Conservation (phyloP, 1,140 invertebrate genomes). For the Trinorchestia longiramus region DNA sequence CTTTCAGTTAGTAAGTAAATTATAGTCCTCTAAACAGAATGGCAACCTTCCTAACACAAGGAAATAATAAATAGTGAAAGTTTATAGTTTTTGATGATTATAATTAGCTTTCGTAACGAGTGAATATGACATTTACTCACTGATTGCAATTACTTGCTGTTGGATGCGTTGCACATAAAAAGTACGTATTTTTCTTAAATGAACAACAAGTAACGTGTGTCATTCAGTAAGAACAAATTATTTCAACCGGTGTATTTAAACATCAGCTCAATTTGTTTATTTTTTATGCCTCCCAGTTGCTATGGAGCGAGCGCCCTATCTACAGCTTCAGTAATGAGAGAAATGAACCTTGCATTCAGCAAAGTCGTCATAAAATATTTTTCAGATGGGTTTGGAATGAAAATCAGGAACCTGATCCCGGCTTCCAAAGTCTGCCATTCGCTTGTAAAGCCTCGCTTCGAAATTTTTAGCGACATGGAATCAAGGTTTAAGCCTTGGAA, state of each 20-base stretch:
- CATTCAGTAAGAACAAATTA: background rate
- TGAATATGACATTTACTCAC: no score
- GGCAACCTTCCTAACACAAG: no score
- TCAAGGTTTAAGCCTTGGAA: background rate
- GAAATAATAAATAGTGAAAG: no score
- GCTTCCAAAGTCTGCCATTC: background rate
- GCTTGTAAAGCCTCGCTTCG: background rate
- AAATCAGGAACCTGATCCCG: background rate
- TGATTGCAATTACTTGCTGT: no score
- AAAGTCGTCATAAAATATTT: background rate
- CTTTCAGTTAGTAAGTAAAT: no score
- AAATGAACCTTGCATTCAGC: background rate
- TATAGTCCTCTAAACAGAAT: no score
- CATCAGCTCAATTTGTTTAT: background rate
- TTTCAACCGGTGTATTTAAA: background rate
- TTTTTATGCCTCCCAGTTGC: background rate
- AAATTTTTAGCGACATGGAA: background rate
- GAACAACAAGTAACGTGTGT: background rate
- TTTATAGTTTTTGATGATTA: no score
- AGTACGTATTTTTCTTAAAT: no score
- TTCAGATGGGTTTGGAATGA: background rate
- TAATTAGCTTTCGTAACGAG: no score
- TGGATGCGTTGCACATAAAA: no score
- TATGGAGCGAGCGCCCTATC: background rate
- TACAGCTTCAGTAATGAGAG: background rate